Base-by-base conservation (phyloP, 2,888 invertebrate species). In the Leucophenga maculata region DNA sequence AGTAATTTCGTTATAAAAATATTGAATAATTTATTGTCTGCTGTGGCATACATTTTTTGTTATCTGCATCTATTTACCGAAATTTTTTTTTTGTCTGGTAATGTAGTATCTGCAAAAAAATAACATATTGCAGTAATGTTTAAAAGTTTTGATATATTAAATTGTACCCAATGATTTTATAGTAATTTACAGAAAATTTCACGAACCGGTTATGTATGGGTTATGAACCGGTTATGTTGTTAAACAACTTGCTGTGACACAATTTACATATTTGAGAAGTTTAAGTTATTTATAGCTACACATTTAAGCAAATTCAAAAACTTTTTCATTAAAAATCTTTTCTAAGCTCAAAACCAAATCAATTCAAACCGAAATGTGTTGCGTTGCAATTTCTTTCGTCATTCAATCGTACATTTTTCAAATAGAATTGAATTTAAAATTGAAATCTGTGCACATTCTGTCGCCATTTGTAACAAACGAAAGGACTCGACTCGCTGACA, bases 361-460 rank as follows among this genome's bases (percentile, higher is more conserved):
- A 55, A 55, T 55, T 26, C 26, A 20, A 52, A 52, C 52, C 52
- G 26, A 55, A 55, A 55, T 55, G 55, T 55, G 55, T 55, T 55
- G 14, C 55, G 26, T 20, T 22, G 14, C 9, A 32, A 59, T 59
- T 59, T 32, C 32, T n/a, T 32, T 31, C 8, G 9, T 32, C n/a
- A 32, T 59, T 59, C 59, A 59, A n/a, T 59, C 32, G 16, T 59
- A 32, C 55, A 26, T 55, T 55, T 48, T 50, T 48, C 11, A 14
- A 16, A 64, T 46, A 48, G 62, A 20, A 64, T 64, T 64, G 46
- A 64, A 64, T 64, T 64, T 48, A 39, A 48, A 64, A 48, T 48
- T 48, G 62, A 64, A 64, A 64, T 64, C 62, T 59, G 59, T 59
- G 59, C 59, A 26, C 59, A 59, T 26, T 31, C 22, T 59, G 32